Evolutionary conservation across 2,888 invertebrate species (phyloP).

Genomic region (Gortyna flavago): DNA sequence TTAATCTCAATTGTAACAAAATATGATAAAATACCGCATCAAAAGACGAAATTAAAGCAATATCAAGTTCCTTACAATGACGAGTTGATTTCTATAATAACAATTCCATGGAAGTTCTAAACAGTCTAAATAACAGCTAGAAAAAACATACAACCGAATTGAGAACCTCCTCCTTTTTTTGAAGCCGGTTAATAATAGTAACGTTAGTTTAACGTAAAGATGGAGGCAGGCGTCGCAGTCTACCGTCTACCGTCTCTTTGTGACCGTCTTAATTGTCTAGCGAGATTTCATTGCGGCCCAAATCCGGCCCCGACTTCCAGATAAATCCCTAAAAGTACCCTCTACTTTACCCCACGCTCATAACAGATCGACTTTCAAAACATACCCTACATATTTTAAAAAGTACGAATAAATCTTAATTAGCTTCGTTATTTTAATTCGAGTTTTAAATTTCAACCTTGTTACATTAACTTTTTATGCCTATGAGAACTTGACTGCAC

Average conservation of each 20-base stretch:
- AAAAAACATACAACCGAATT: too few relatives aligned
- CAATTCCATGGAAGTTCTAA: constrained; percentile 30
- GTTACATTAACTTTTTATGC: constrained; percentile 35
- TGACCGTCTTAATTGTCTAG: constrained; percentile 79
- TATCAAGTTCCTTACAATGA: constrained; percentile 13
- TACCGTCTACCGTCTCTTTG: constrained; percentile 70
- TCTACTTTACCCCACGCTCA: constrained; percentile 37
- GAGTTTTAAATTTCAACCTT: constrained; percentile 37
- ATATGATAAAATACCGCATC: not conserved
- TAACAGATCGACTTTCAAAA: constrained; percentile 31
- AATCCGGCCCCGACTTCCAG: constrained; percentile 74
- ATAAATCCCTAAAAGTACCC: constrained; percentile 69
- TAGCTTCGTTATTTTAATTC: constrained; percentile 33
- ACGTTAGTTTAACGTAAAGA: constrained; percentile 68
- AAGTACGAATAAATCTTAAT: constrained; percentile 41
- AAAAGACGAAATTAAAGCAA: not conserved
- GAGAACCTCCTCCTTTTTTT: too few relatives aligned
- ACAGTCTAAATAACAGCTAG: constrained; percentile 56
- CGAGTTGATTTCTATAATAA: constrained; percentile 42
- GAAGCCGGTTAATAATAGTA: too few relatives aligned
- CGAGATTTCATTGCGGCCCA: constrained; percentile 79
- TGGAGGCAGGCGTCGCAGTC: constrained; percentile 62
- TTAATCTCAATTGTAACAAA: not conserved
- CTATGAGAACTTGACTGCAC: constrained; percentile 50
- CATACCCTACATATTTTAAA: constrained; percentile 32